Conservation (phyloP, 2,113 vertebrate genomes). For the Trematomus loennbergii region DNA sequence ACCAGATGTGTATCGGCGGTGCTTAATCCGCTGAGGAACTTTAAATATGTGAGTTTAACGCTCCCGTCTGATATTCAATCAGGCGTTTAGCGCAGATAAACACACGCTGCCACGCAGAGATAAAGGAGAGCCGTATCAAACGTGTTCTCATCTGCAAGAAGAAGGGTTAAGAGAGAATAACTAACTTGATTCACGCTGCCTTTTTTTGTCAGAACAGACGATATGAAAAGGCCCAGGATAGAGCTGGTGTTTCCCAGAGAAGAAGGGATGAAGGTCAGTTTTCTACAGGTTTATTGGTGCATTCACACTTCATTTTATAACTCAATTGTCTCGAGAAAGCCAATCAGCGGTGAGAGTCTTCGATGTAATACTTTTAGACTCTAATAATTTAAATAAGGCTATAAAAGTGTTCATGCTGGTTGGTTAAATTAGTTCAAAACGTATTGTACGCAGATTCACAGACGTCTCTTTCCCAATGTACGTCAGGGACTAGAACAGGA, state of each 20-base stretch:
- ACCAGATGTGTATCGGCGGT: not conserved
- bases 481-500: no score
- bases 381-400: no score
- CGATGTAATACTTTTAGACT: no score
- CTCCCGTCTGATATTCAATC: conserved; percentile 32
- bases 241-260: not conserved
- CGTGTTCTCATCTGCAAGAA: conserved; percentile 13
- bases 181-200: not conserved
- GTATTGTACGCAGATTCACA: no score
- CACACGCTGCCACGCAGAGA: conserved; percentile 4
- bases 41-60: conserved; percentile 16
- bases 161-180: not conserved
- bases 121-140: not conserved
- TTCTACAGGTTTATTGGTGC: no score
- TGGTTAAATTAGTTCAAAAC: no score
- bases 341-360: no score
- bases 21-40: conserved; percentile 18
- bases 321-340: no score
- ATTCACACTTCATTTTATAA: no score
- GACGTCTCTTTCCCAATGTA: no score
- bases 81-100: conserved; percentile 18
- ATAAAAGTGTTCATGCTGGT: no score
- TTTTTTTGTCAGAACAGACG: not conserved
- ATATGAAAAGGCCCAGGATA: conserved; percentile 1
- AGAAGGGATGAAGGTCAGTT: not conserved